Conservation (phyloP, 1,140 invertebrate genomes). For the Trachymyrmex cornetzi region DNA sequence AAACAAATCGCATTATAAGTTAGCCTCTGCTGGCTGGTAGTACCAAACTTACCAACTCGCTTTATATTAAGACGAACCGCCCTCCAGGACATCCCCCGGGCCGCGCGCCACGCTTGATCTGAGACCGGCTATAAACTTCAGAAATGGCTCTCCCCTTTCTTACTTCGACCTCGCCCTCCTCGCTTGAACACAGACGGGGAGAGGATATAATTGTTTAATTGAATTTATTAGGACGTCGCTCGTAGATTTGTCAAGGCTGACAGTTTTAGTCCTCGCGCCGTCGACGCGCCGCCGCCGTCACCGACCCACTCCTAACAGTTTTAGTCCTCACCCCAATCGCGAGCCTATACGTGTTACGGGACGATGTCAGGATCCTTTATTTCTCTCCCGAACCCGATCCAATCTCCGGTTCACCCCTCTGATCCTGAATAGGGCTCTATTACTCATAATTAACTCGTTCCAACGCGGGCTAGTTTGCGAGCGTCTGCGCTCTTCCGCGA, state of each 20-base stretch:
- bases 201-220: conserved; percentile 85
- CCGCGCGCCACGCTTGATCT: conserved; percentile 77
- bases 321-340: conserved; percentile 5
- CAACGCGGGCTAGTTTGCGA: conserved; percentile 10
- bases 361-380: conserved; percentile 36
- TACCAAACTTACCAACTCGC: conserved; percentile 83
- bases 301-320: conserved; percentile 3
- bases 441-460: conserved; percentile 56
- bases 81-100: conserved; percentile 68
- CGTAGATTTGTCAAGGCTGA: conserved; percentile 78
- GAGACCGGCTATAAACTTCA: conserved; percentile 84
- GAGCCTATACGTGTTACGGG: conserved; percentile 53
- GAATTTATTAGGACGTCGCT: conserved; percentile 82
- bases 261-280: conserved; percentile 69
- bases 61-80: conserved; percentile 86
- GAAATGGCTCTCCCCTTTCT: conserved; percentile 72
- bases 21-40: conserved; percentile 82
- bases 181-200: background rate
- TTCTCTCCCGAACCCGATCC: conserved; percentile 16
- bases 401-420: background rate
- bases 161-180: conserved; percentile 42
- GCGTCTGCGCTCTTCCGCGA: conserved; percentile 1
- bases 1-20: conserved; percentile 87
- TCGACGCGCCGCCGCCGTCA: conserved; percentile 33
- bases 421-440: conserved; percentile 54